These are phyloP conservation scores for Bugulina stolonifera DNA, from an alignment of 2,888 invertebrate species.

Conservation along the genomic window DNA sequence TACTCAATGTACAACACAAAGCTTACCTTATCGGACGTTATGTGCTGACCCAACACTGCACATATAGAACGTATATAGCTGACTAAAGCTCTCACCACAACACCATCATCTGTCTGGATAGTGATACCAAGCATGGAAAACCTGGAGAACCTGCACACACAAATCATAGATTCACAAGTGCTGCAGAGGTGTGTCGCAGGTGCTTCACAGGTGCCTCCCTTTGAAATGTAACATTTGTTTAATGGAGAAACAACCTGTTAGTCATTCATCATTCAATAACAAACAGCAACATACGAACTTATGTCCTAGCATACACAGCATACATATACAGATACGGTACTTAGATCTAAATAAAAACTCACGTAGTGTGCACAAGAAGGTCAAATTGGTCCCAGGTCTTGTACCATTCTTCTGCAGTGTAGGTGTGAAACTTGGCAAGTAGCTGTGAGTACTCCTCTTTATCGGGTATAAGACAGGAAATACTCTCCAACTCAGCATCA, in stretches of 20 bases:
- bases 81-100: not conserved
- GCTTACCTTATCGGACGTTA: conserved; percentile 2
- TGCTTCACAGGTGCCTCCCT: too few relatives aligned
- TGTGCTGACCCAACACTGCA: not conserved
- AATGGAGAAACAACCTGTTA: too few relatives aligned
- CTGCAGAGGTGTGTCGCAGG: too few relatives aligned
- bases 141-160: conserved; percentile 9
- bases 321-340: conserved; percentile 4
- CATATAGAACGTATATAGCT: not conserved
- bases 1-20: too few relatives aligned
- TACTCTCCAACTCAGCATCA: not conserved
- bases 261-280: too few relatives aligned
- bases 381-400: conserved; percentile 65
- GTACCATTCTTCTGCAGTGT: conserved; percentile 60
- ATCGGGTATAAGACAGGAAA: conserved; percentile 57
- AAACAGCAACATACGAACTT: conserved; percentile 27
- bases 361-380: conserved; percentile 57
- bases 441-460: conserved; percentile 59
- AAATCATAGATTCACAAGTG: too few relatives aligned
- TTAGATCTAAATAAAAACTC: conserved; percentile 33
- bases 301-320: not conserved
- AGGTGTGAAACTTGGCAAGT: conserved; percentile 61
- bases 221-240: too few relatives aligned
- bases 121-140: not conserved
- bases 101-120: not conserved